These are phyloP conservation scores for Nemotelus pantherinus DNA, from an alignment of 2,888 invertebrate species.

Conservation along the genomic window DNA sequence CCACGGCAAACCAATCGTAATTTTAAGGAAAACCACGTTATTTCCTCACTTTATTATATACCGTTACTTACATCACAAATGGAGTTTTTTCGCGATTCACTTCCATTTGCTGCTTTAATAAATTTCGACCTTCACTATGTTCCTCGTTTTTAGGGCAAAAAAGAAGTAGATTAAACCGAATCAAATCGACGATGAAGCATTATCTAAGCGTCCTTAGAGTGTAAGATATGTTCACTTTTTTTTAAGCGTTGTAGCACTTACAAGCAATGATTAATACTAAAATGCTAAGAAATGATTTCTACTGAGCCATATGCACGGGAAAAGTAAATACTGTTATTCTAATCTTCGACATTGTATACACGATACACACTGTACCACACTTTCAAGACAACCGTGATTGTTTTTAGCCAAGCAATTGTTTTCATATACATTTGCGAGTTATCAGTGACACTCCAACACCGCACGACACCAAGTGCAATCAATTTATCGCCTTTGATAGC, in stretches of 20 bases:
- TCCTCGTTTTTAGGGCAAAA: too few species aligned
- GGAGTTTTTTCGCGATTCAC: constrained; percentile 14
- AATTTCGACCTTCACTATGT: too few species aligned
- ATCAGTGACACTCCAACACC: neutral
- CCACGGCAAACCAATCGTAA: too few species aligned
- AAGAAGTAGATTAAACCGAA: too few species aligned
- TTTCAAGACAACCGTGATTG: neutral
- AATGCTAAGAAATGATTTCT: neutral
- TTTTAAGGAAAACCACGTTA: too few species aligned
- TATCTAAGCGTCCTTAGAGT: too few species aligned
- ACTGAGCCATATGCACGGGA: neutral
- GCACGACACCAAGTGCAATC: constrained; percentile 20
- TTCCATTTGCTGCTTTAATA: neutral
- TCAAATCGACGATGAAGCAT: too few species aligned
- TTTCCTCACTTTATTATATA: too few species aligned
- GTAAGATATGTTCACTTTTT: too few species aligned
- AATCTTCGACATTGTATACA: constrained; percentile 25
- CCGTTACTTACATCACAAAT: constrained; percentile 32
- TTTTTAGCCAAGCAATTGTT: neutral
- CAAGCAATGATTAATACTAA: too few species aligned
- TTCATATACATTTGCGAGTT: neutral
- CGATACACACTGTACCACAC: constrained; percentile 42
- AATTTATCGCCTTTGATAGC: neutral
- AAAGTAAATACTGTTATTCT: constrained; percentile 29
- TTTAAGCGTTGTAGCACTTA: too few species aligned